Percentiles rank a stretch among this genome's conserved stretches.
These are phyloP conservation scores for Amniataba percoides DNA, from an alignment of 2,797 vertebrate species.

Conservation along the genomic window DNA sequence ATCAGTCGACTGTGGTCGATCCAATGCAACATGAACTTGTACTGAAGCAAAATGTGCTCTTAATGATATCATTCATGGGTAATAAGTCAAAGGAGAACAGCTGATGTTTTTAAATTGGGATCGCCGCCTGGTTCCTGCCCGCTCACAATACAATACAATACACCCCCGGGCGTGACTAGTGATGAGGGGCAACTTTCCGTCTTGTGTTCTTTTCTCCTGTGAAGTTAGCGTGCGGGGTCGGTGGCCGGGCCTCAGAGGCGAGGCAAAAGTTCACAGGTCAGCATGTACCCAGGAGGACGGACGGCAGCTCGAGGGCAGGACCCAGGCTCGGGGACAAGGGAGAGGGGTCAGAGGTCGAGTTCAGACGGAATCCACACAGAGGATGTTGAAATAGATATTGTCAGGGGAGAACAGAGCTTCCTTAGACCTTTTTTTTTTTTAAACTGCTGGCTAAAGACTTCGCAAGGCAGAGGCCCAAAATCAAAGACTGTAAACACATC, in stretches of 20 bases:
- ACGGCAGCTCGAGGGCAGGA: conserved; percentile 67
- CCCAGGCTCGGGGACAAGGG: conserved; percentile 74
- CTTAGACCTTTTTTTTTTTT: conserved; percentile 11
- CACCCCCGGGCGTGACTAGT: conserved; percentile 61
- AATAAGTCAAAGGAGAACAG: conserved; percentile 46
- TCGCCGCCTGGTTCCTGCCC: conserved; percentile 32
- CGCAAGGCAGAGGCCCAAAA: conserved; percentile 2
- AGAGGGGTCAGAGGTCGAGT: conserved; percentile 79
- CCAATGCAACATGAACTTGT: background rate
- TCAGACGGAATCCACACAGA: conserved; percentile 78
- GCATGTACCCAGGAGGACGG: conserved; percentile 74
- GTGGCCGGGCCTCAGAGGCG: conserved; percentile 70
- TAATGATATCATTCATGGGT: conserved; percentile 17
- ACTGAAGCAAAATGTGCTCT: conserved; percentile 6
- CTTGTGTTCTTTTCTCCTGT: conserved; percentile 74
- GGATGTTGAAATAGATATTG: conserved; percentile 76
- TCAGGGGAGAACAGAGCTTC: conserved; percentile 61
- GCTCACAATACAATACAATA: conserved; percentile 27
- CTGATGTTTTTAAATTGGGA: conserved; percentile 37
- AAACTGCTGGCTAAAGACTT: conserved; percentile 35
- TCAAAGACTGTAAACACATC: conserved; percentile 25
- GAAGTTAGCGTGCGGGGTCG: conserved; percentile 72
- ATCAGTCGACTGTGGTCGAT: conserved; percentile 12
- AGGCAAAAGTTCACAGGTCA: conserved; percentile 81
- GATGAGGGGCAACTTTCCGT: conserved; percentile 66